Base-by-base conservation (phyloP, 2,888 invertebrate genomes). In the Philaethria dido region DNA sequence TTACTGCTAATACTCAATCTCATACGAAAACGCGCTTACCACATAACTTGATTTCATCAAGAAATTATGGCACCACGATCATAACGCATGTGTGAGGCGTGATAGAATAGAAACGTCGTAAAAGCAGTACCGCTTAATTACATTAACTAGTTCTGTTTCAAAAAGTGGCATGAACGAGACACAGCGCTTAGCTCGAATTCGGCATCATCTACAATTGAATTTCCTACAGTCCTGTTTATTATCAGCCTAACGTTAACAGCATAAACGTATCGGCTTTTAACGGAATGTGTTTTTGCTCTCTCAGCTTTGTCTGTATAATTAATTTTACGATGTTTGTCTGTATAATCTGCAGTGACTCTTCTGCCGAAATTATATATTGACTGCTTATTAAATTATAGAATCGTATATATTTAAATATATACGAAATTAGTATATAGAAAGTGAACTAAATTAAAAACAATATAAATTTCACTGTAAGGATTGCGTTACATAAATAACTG, bases 191-290 rank as follows among this genome's bases (percentile, higher is more conserved):
- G n/a, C 20, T 55, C 22, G 45, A 55, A 62, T 66, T 54, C 62
- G 55, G 55, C 39, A 55, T 55, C 20, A 29, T 29, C 61, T 66
- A n/a, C n/a, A 62, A 66, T 66, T 62, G 62, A 66, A 66, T 62
- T 62, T 62, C 25, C 55, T 29, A 45, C 52, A 61, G 57, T 50
- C 66, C 39, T 55, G 39, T 62, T 66, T 55, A 62, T 62, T 66
- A 45, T 66, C 45, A 66, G 45, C 18, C 33, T 52, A 33, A 55
- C 54, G 55, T 52, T 50, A 66, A 66, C 36, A 36, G 45, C 45
- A 39, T 39, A 55, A n/a, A 62, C 61, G 45, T 47, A 54, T 18
- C 39, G 39, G 29, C 48, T 48, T n/a, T n/a, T 44, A 64, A 47
- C 45, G 55, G 36, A 42, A 47, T 42, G 47, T 59, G 59, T 59